These are phyloP conservation scores for Serilophus lunatus DNA, from an alignment of 2,113 vertebrate species.

Conservation along the genomic window DNA sequence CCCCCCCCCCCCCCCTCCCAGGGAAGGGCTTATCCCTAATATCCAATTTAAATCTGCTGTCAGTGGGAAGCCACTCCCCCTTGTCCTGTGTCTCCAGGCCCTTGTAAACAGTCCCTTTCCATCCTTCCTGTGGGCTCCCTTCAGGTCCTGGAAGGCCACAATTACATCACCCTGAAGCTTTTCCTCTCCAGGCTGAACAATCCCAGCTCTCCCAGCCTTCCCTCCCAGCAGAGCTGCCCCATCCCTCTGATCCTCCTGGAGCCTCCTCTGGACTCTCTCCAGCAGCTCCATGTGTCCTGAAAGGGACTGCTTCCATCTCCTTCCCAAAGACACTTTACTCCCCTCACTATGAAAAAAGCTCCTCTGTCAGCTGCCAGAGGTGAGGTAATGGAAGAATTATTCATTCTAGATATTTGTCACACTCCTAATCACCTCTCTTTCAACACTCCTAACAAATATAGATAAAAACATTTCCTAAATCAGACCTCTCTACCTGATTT, in stretches of 20 bases:
- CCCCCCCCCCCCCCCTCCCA: no score
- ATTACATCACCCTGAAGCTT: no score
- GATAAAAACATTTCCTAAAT: not conserved
- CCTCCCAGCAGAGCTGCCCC: not conserved
- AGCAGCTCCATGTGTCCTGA: not conserved
- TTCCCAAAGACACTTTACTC: rapidly evolving
- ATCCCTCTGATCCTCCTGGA: not conserved
- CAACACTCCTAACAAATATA: not conserved
- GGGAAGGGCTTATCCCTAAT: not conserved
- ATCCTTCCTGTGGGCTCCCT: not conserved
- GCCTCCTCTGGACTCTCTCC: not conserved
- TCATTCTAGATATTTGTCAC: not conserved
- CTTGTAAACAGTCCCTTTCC: rapidly evolving
- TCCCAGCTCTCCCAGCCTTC: rapidly evolving
- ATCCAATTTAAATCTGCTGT: rapidly evolving
- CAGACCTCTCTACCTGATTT: not conserved
- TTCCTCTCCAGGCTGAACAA: not conserved
- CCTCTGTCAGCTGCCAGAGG: not conserved
- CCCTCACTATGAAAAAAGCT: not conserved
- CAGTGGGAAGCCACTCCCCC: not conserved
- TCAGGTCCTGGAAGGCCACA: not conserved
- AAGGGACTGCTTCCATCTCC: not conserved
- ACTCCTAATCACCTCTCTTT: not conserved
- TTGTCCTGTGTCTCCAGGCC: not conserved
- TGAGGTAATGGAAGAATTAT: not conserved